A percentile compares a stretch with the other conserved stretches of the same genome.
Conservation (phyloP, 2,113 vertebrate species). For the Megaceryle maxima region DNA sequence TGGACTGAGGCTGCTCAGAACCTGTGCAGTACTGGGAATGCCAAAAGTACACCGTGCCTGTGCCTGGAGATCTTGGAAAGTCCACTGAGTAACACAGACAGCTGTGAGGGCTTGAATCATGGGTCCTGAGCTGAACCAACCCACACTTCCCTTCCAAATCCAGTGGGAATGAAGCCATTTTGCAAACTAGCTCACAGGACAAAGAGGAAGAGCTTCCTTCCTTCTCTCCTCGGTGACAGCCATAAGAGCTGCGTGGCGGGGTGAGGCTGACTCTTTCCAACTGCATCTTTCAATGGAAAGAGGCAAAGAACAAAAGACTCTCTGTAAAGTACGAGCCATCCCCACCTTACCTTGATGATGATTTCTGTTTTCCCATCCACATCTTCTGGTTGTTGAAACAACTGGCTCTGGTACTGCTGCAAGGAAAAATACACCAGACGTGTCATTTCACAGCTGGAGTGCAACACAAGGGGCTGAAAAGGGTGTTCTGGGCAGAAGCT, state of each 20-base stretch:
- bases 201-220: not conserved
- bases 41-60: accelerated
- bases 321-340: accelerated
- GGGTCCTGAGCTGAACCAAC: not conserved
- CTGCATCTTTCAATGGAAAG: not conserved
- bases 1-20: not conserved
- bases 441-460: not conserved
- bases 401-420: conserved; percentile 84
- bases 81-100: not conserved
- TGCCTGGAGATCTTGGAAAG: not conserved
- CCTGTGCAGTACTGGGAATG: not conserved
- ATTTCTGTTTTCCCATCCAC: conserved; percentile 88
- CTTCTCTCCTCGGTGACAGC: not conserved
- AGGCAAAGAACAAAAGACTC: not conserved
- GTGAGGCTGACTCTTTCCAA: too few relatives aligned
- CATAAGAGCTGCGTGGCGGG: not conserved
- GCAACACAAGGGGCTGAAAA: accelerated
- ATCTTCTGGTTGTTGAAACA: conserved; percentile 82
- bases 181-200: not conserved
- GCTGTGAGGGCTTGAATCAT: not conserved
- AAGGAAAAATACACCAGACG: not conserved
- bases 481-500: not conserved
- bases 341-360: conserved; percentile 83
- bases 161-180: not conserved
- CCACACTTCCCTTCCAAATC: not conserved